Percentiles rank a stretch among this genome's conserved stretches.
Evolutionary conservation across 2,888 invertebrate genomes (phyloP).

Genomic region (Ochropleura leucogaster): DNA sequence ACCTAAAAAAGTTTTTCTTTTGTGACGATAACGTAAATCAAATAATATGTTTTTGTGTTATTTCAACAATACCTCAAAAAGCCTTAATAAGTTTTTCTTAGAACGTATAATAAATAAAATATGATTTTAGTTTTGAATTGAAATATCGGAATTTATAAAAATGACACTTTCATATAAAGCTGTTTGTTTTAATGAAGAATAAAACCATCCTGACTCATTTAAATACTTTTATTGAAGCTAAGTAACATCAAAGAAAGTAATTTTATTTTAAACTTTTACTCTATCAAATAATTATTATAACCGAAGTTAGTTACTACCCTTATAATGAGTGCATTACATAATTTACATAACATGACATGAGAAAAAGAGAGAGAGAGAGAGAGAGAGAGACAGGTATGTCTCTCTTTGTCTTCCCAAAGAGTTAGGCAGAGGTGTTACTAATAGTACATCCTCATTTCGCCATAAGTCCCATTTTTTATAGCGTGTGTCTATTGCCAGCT

Average conservation of each 20-base stretch:
- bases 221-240: constrained; percentile 15
- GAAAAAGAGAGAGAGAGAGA: no score
- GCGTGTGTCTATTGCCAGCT: no score
- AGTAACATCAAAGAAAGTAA: constrained; percentile 8
- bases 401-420: no score
- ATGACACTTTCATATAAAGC: constrained; percentile 6
- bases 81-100: constrained; percentile 53
- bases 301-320: not conserved
- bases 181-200: constrained; percentile 9
- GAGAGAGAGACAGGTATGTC: no score
- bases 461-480: no score
- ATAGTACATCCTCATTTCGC: no score
- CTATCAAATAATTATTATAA: not conserved
- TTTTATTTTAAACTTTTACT: not conserved
- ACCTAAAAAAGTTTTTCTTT: constrained; percentile 36
- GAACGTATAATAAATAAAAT: constrained; percentile 39
- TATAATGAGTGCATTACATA: not conserved
- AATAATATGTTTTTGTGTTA: constrained; percentile 44
- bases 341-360: no score
- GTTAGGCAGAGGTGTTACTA: no score
- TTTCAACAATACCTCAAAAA: constrained; percentile 49
- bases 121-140: constrained; percentile 46
- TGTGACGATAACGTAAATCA: constrained; percentile 41
- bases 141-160: constrained; percentile 27
- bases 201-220: constrained; percentile 6